Base-by-base conservation (phyloP, 2,888 invertebrate species). In the Sinotaia quadrata region DNA sequence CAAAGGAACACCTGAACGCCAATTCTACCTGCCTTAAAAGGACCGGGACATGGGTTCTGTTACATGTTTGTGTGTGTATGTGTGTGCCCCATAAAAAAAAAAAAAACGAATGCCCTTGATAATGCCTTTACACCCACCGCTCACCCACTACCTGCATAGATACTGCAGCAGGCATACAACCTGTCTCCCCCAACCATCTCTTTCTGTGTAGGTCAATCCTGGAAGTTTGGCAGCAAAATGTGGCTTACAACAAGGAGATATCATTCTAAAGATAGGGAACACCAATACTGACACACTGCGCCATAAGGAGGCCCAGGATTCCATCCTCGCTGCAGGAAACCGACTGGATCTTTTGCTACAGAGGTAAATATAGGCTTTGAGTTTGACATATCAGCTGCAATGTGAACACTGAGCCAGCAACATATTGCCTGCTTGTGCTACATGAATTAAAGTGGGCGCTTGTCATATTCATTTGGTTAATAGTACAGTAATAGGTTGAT, bases 231-330 rank as follows among this genome's bases (percentile, higher is more conserved):
- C 88, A 33, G 79, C 84, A 24, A 85, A 85, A 71, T 85, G 87
- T 79, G 88, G 88, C 34, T 75, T 88, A 36, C 83, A 82, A 65
- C 81, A 81, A 68, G 88, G 87, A 59, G 88, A 88, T 78, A 75
- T 82, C 68, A 86, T 88, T 74, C 76, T 84, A 56, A 84, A 82
- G 73, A 87, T 88, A 60, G 85, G 85, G 57, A 84, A 76, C 66
- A 73, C 76, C 27, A 73, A 76, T 18, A 81, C 87, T 7, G 81
- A 81, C 12, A 69, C 63, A 4, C 66, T 87, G 67, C 80, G 78
- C 63, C 88, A 88, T 73, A 86, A 85, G 71, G 87, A 87, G 60
- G 88, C 87, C 36, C 88, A 88, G 75, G 84, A 85, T 63, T 71
- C 75, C 33, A 87, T 88, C 67, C 58, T 87, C 29, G 75, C 77